Conservation (phyloP, 2,888 invertebrate species). For the Escarpia spicata region DNA sequence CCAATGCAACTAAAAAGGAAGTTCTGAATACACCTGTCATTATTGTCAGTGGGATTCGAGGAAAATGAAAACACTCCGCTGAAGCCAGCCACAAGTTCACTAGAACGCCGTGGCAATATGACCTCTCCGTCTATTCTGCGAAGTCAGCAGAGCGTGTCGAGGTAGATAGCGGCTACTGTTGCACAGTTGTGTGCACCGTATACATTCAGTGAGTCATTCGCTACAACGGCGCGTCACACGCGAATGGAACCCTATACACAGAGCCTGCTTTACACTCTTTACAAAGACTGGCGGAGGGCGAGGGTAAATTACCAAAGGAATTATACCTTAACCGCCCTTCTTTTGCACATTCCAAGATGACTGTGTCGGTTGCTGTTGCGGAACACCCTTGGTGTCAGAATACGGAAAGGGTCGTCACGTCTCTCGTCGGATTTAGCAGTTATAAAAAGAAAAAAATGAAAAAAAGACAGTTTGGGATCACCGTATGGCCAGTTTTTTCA, state of each 20-base stretch:
- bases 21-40: not conserved
- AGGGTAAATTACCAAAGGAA: not conserved
- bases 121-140: not conserved
- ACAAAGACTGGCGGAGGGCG: not conserved
- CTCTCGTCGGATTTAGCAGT: not conserved
- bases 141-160: not conserved
- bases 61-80: not conserved
- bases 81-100: not conserved
- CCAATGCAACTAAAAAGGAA: not conserved
- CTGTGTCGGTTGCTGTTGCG: not conserved
- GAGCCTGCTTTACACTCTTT: not conserved
- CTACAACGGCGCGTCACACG: not conserved
- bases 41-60: not conserved
- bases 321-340: not conserved
- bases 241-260: not conserved
- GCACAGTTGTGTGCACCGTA: not conserved
- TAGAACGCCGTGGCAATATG: not conserved
- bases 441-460: too few species aligned
- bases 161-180: not conserved
- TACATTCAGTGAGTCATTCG: not conserved
- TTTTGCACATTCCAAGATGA: not conserved
- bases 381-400: not conserved
- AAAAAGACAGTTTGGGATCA: too few species aligned
- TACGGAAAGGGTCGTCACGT: not conserved
- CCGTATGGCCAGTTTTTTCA: not conserved